phyloP scores from a whole-genome alignment of 2,888 invertebrate genomes.

The Parnassius orleans region DNA sequence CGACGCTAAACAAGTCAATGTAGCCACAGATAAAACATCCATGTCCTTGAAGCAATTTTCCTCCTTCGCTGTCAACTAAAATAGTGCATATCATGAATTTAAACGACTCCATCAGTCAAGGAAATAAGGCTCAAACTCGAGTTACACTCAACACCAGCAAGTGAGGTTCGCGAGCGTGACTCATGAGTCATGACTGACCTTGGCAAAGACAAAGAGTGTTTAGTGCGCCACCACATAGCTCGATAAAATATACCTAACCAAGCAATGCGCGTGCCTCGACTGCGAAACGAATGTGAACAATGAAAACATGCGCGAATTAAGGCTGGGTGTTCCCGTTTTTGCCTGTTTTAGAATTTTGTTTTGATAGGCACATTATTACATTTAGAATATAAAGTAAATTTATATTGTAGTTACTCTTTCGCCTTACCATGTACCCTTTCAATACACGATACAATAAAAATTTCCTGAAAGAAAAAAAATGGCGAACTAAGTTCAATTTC shows the following conservation, averaged over 20 bases:
- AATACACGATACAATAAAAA: no score
- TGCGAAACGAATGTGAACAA: conserved; percentile 34
- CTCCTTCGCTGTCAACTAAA: conserved; percentile 22
- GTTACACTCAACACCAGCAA: neutral
- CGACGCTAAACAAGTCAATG: conserved; percentile 1
- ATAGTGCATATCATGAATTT: neutral
- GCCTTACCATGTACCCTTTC: no score
- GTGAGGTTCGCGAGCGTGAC: conserved; percentile 33
- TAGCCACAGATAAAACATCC: conserved; percentile 14
- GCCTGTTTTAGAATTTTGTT: no score
- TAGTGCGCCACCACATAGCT: conserved; percentile 55
- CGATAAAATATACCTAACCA: conserved; percentile 61
- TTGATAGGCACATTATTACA: no score
- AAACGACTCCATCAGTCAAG: neutral
- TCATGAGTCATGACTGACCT: conserved; percentile 62
- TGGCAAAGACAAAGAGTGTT: conserved; percentile 72
- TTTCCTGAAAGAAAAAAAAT: no score
- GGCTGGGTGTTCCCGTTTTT: conserved; percentile 18
- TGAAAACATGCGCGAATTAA: conserved; percentile 47
- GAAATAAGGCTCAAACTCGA: conserved; percentile 5
- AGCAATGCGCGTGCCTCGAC: conserved; percentile 49
- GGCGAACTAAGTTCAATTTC: no score
- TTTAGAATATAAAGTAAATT: no score
- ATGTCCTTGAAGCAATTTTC: conserved; percentile 19
- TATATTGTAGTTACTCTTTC: no score